phyloP scores from a whole-genome alignment of 2,888 invertebrate genomes.

The Acleris holmiana region DNA sequence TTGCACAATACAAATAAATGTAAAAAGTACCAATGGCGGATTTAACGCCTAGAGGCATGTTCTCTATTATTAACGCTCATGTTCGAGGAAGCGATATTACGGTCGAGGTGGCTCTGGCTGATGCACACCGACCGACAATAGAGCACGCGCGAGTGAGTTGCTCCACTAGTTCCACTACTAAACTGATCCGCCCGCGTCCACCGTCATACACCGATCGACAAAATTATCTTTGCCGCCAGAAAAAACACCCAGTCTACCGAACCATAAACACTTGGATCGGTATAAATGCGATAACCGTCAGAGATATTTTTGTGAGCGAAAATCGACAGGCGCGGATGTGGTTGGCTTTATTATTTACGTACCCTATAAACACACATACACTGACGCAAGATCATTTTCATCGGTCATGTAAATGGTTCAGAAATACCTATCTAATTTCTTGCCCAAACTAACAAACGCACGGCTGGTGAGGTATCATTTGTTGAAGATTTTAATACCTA shows the following conservation, averaged over 20 bases:
- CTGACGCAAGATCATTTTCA: slow-evolving; percentile 35
- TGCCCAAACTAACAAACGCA: background rate
- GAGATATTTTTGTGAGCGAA: slow-evolving; percentile 37
- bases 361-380: slow-evolving; percentile 43
- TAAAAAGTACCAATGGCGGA: too few species aligned
- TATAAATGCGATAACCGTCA: slow-evolving; percentile 25
- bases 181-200: slow-evolving; percentile 15
- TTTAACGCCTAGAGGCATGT: too few species aligned
- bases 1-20: too few species aligned
- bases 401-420: slow-evolving; percentile 27
- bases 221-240: slow-evolving; percentile 24
- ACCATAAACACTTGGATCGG: slow-evolving; percentile 25
- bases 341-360: slow-evolving; percentile 53
- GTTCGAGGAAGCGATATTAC: slow-evolving; percentile 2
- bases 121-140: slow-evolving; percentile 22
- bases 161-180: slow-evolving; percentile 13
- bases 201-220: slow-evolving; percentile 18
- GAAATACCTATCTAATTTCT: slow-evolving; percentile 27
- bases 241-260: slow-evolving; percentile 16
- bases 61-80: slow-evolving; percentile 6
- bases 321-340: slow-evolving; percentile 57
- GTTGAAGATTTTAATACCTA: slow-evolving; percentile 26
- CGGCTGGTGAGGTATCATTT: slow-evolving; percentile 12
- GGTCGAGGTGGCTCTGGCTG: slow-evolving; percentile 13
- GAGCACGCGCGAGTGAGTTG: slow-evolving; percentile 11